Conservation (phyloP, 2,888 invertebrate species). For the Siphlonurus alternatus region DNA sequence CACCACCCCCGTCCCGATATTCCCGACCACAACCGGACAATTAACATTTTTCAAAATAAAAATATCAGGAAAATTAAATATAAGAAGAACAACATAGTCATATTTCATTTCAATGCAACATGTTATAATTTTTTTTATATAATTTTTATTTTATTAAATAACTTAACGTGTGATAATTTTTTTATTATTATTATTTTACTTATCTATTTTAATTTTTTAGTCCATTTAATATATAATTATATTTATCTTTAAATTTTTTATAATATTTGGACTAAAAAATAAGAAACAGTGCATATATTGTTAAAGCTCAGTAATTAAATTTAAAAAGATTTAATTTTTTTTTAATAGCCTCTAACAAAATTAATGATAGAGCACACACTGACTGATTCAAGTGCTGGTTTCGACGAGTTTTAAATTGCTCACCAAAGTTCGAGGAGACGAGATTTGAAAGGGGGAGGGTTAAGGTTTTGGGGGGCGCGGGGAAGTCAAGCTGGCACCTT, state of each 20-base stretch:
- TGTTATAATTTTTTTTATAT: constrained; percentile 1
- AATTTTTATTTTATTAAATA: background rate
- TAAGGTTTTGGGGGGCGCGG: background rate
- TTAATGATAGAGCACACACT: background rate
- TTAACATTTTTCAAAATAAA: background rate
- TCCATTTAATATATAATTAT: background rate
- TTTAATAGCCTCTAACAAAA: background rate
- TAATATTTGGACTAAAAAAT: background rate
- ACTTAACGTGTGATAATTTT: constrained; percentile 1
- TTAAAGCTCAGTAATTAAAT: background rate
- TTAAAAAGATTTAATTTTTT: background rate
- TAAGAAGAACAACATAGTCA: background rate
- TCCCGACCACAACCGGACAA: background rate
- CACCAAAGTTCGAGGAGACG: too few relatives aligned
- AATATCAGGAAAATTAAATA: background rate
- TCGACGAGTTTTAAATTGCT: too few relatives aligned
- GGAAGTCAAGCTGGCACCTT: background rate
- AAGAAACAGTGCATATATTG: constrained; percentile 3
- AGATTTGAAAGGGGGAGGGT: background rate
- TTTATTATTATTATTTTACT: background rate
- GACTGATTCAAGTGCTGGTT: background rate
- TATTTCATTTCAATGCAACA: background rate
- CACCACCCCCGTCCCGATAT: too few relatives aligned
- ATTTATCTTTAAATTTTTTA: background rate
- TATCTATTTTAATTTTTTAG: background rate